phyloP scores from a whole-genome alignment of 2,888 invertebrate species.

The Sympetrum striolatum region DNA sequence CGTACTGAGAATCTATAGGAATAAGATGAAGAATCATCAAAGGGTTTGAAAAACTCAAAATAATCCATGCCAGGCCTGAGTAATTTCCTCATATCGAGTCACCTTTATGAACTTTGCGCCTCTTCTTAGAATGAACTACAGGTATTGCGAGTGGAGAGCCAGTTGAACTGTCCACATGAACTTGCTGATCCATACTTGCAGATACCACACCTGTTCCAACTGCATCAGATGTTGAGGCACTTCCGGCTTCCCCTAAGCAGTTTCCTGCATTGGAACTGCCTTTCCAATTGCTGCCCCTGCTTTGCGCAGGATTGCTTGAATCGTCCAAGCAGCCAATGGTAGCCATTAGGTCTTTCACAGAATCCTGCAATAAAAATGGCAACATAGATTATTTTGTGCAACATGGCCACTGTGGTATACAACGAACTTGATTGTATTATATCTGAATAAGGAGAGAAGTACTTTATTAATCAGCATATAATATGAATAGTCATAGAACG shows the following conservation, averaged over 20 bases:
- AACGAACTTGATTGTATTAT: too few species aligned
- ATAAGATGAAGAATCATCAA: too few species aligned
- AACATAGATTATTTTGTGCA: neutral
- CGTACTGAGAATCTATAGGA: too few species aligned
- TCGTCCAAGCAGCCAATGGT: constrained; percentile 85
- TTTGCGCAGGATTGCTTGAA: neutral
- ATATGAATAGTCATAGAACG: too few species aligned
- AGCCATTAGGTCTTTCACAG: constrained; percentile 84
- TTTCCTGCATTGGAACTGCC: neutral
- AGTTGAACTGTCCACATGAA: constrained; percentile 74
- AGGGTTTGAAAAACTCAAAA: too few species aligned
- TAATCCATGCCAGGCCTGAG: too few species aligned
- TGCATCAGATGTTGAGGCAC: neutral
- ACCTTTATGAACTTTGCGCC: constrained; percentile 17
- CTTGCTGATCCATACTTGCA: constrained; percentile 60
- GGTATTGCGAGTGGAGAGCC: constrained; percentile 16
- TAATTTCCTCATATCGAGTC: neutral
- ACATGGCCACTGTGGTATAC: neutral
- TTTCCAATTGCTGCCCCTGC: neutral
- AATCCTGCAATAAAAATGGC: constrained; percentile 63
- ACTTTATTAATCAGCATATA: too few species aligned
- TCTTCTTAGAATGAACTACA: neutral
- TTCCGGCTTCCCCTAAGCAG: neutral
- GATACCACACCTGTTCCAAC: constrained; percentile 58
- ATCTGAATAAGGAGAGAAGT: too few species aligned